Percentiles rank a stretch among this genome's conserved stretches.
These are phyloP conservation scores for Hycleus phaleratus DNA, from an alignment of 1,140 invertebrate species.

Conservation along the genomic window DNA sequence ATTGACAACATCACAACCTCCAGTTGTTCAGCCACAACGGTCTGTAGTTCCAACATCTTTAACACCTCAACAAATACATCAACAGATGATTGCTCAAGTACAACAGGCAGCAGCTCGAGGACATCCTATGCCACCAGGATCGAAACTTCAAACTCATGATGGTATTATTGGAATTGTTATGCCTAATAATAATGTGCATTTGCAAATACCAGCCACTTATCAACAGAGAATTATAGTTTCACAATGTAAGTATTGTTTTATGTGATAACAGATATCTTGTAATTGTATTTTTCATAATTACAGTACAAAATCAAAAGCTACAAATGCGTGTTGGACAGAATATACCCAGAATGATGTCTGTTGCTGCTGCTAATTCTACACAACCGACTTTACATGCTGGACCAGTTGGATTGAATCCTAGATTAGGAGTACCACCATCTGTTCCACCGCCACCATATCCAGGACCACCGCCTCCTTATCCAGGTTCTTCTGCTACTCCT, in stretches of 20 bases:
- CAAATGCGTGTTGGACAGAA: slow-evolving; percentile 35
- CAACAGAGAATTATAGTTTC: slow-evolving; percentile 33
- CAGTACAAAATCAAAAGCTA: slow-evolving; percentile 39
- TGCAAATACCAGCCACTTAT: slow-evolving; percentile 50
- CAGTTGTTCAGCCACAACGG: slow-evolving; percentile 8
- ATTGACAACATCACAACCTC: slow-evolving; percentile 22
- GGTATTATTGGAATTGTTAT: slow-evolving; percentile 58
- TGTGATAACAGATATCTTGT: not conserved
- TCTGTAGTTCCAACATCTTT: slow-evolving; percentile 5
- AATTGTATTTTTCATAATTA: slow-evolving; percentile 2
- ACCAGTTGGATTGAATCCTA: slow-evolving; percentile 28
- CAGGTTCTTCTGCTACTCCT: slow-evolving; percentile 44
- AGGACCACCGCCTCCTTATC: slow-evolving; percentile 58
- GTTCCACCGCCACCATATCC: slow-evolving; percentile 57
- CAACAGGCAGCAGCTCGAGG: slow-evolving; percentile 54
- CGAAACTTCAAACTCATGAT: slow-evolving; percentile 51
- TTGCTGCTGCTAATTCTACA: slow-evolving; percentile 27
- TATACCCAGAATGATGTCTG: slow-evolving; percentile 27
- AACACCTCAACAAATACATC: slow-evolving; percentile 37
- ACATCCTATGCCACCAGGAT: slow-evolving; percentile 52
- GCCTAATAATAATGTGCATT: slow-evolving; percentile 54
- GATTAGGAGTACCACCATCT: slow-evolving; percentile 38
- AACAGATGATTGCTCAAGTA: slow-evolving; percentile 41
- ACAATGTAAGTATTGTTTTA: slow-evolving; percentile 21
- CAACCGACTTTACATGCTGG: slow-evolving; percentile 31